Evolutionary conservation across 2,113 vertebrate species (phyloP), one percentile per base, ranked within the genome.

Genomic region (Vulpes vulpes): DNA sequence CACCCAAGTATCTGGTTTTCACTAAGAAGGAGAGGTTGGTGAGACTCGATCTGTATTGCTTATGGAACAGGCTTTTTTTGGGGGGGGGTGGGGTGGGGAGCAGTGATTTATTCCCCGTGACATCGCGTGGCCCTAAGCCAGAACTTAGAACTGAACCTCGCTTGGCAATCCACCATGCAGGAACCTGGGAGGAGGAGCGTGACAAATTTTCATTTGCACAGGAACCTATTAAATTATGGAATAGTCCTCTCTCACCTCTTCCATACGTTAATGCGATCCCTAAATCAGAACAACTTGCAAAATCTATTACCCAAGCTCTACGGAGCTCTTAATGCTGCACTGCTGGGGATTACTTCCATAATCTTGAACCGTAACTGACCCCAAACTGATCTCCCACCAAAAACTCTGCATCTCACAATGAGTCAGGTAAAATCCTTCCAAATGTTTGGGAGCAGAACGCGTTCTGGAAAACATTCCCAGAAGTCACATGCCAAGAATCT

Each of bases 1-100:
- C 38, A 22, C 23, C 85, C 65, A 27, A 49, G n/a, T 71, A 76
- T 76, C 32, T 94, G 93, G 57, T 71, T 98, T 96, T 25, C 11
- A 2, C 69, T 82, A 57, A 93, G 43, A 57, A 93, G 97, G 71
- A 89, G 57, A 32, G 84, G 65, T 15, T 38, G 62, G 11, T 64
- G 74, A 96, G 96, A 83, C n/a, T 67, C 7, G 60, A 89, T 22
- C 32, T n/a, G 10, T 53, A 74, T 1, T 55, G 92, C 53, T 53
- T 78, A 59, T 4, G 20, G n/a, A 88, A 92, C 89, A 86, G 35
- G 86, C 38, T 91, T 78, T 32, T 15, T 49, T 17, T n/a, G n/a
- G 5, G 20, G n/a, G 69, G n/a, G 69, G 12, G 38, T 38, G 38
- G 38, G 38, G 38, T 2, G 62, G 25, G 11, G 62, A 53, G 82